Percentiles rank a stretch among this genome's conserved stretches.
phyloP scores from a whole-genome alignment of 2,797 vertebrate species.

The Pygocentrus nattereri region DNA sequence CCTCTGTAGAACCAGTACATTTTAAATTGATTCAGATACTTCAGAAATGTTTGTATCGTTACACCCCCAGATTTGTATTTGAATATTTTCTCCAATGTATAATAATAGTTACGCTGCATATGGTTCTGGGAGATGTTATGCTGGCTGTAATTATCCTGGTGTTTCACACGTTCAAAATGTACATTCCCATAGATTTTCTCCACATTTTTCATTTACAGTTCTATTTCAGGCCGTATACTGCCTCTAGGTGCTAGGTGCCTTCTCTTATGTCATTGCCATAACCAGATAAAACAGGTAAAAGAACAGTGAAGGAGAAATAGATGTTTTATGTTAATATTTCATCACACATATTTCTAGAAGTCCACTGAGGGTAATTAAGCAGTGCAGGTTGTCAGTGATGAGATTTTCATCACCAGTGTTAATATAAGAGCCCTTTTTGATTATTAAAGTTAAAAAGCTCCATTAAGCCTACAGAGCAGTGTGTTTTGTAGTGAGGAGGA shows the following conservation, averaged over 20 bases:
- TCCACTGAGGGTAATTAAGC: neutral
- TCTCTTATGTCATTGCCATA: neutral
- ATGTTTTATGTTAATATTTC: too few relatives aligned
- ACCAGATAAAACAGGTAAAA: neutral
- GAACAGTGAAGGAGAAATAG: neutral
- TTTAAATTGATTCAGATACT: neutral
- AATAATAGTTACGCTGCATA: neutral
- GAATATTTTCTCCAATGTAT: neutral
- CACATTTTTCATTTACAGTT: neutral
- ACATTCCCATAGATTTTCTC: neutral
- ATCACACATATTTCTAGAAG: too few relatives aligned
- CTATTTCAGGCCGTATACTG: neutral
- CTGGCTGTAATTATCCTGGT: neutral
- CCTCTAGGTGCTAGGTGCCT: neutral
- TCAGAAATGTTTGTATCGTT: neutral
- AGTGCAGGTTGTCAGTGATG: neutral
- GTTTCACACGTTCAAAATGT: neutral
- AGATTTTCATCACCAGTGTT: neutral
- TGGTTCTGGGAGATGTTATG: neutral
- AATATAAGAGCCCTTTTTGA: neutral
- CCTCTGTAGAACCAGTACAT: neutral
- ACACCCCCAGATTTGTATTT: neutral
- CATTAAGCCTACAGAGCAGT: slow-evolving; percentile 9
- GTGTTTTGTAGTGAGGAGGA: neutral
- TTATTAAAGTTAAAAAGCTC: neutral